Conservation (phyloP, 2,888 invertebrate genomes). For the Ephialtes manifestator region DNA sequence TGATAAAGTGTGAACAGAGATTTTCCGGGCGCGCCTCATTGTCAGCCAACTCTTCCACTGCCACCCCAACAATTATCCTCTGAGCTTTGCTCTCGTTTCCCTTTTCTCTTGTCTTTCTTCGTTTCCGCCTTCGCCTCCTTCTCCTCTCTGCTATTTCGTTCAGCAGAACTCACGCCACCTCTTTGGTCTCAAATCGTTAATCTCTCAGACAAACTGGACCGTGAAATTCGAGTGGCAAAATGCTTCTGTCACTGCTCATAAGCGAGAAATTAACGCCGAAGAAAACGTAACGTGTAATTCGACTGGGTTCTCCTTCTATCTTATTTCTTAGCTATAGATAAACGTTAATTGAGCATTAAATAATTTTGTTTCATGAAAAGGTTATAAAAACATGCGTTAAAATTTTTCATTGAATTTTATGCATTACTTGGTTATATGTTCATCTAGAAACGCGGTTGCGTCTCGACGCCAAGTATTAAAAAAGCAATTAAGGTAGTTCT, state of each 20-base stretch:
- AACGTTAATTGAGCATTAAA: not conserved
- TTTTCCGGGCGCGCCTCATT: constrained; percentile 24
- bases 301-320: not conserved
- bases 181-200: constrained; percentile 34
- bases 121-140: constrained; percentile 1
- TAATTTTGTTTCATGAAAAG: not conserved
- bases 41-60: not conserved
- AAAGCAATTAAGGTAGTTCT: too few relatives aligned
- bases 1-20: constrained; percentile 11
- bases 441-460: too few relatives aligned
- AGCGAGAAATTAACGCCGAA: constrained; percentile 28
- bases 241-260: constrained; percentile 16
- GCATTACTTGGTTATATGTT: too few relatives aligned
- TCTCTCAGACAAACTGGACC: constrained; percentile 5
- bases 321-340: not conserved
- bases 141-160: not conserved
- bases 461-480: too few relatives aligned
- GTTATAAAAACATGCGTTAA: too few relatives aligned
- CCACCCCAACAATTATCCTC: constrained; percentile 44
- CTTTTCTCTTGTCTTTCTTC: constrained; percentile 15
- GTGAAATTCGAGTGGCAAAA: constrained; percentile 27
- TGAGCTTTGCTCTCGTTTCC: constrained; percentile 4
- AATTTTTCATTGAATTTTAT: too few relatives aligned
- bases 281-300: not conserved
- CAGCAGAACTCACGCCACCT: not conserved